phyloP scores from a whole-genome alignment of 2,113 vertebrate species.

The Taurulus bubalis region DNA sequence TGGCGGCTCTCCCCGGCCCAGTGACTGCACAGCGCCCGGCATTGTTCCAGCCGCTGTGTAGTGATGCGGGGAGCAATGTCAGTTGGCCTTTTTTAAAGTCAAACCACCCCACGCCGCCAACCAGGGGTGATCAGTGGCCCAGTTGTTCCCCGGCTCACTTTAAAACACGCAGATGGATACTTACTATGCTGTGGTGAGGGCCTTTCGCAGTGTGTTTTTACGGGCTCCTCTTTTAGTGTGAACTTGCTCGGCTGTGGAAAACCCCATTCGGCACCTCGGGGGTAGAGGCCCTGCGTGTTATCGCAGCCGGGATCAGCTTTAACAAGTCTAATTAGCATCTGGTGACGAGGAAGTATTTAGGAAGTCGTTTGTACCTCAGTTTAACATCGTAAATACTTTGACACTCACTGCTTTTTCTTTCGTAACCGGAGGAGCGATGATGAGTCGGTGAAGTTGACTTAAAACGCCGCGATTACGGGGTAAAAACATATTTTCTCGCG shows the following conservation, averaged over 20 bases:
- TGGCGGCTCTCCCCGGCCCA: too few relatives aligned
- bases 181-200: conserved; percentile 30
- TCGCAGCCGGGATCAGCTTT: conserved; percentile 69
- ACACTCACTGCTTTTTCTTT: conserved; percentile 30
- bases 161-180: conserved; percentile 52
- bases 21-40: neutral
- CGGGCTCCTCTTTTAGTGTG: conserved; percentile 43
- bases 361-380: conserved; percentile 51
- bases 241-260: conserved; percentile 54
- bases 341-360: conserved; percentile 49
- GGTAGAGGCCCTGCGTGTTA: conserved; percentile 39
- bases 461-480: neutral
- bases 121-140: conserved; percentile 20
- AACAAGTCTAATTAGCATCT: conserved; percentile 72
- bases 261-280: conserved; percentile 54
- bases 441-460: conserved; percentile 5
- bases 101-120: conserved; percentile 14
- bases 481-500: conserved; percentile 32
- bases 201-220: conserved; percentile 56
- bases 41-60: neutral
- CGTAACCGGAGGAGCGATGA: conserved; percentile 6
- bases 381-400: conserved; percentile 47
- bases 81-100: conserved; percentile 38
- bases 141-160: conserved; percentile 23
- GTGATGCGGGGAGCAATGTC: conserved; percentile 8